Percentiles rank a stretch among this genome's conserved stretches.
Conservation (phyloP, 1,140 invertebrate species). For the Cephus cinctus region DNA sequence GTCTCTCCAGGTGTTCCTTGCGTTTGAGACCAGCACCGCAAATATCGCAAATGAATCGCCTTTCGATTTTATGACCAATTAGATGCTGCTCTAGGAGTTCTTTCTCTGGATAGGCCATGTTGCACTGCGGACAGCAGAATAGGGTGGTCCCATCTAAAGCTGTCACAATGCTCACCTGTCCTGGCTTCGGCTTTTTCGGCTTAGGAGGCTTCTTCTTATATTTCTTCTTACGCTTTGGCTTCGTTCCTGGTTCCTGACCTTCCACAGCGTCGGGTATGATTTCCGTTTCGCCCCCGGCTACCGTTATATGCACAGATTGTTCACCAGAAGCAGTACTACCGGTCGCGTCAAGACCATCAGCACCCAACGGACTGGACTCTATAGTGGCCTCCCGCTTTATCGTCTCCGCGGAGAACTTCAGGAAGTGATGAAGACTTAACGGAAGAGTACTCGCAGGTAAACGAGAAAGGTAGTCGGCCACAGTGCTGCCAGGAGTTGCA, state of each 20-base stretch:
- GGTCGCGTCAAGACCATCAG: constrained; percentile 46
- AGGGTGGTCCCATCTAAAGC: constrained; percentile 70
- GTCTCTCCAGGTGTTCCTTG: constrained; percentile 76
- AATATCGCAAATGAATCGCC: constrained; percentile 64
- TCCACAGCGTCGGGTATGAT: constrained; percentile 58
- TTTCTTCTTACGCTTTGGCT: constrained; percentile 73
- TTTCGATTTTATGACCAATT: constrained; percentile 73
- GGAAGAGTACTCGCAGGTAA: constrained; percentile 60
- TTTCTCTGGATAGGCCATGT: constrained; percentile 77
- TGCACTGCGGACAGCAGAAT: constrained; percentile 77
- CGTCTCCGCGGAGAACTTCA: constrained; percentile 62
- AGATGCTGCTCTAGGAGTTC: constrained; percentile 74
- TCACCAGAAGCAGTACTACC: constrained; percentile 41
- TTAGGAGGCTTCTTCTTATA: constrained; percentile 78
- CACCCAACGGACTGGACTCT: constrained; percentile 54
- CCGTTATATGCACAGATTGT: constrained; percentile 49
- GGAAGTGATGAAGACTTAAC: constrained; percentile 59
- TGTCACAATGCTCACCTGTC: constrained; percentile 70
- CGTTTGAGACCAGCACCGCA: constrained; percentile 71
- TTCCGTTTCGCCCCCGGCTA: constrained; percentile 47
- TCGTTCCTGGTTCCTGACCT: constrained; percentile 51
- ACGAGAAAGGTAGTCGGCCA: constrained; percentile 78
- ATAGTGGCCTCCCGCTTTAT: constrained; percentile 57
- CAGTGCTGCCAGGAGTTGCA: constrained; percentile 67
- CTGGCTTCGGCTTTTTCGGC: constrained; percentile 69